These are phyloP conservation scores for Tanaodytes sp. DNA, from an alignment of 2,888 invertebrate genomes.

Conservation along the genomic window DNA sequence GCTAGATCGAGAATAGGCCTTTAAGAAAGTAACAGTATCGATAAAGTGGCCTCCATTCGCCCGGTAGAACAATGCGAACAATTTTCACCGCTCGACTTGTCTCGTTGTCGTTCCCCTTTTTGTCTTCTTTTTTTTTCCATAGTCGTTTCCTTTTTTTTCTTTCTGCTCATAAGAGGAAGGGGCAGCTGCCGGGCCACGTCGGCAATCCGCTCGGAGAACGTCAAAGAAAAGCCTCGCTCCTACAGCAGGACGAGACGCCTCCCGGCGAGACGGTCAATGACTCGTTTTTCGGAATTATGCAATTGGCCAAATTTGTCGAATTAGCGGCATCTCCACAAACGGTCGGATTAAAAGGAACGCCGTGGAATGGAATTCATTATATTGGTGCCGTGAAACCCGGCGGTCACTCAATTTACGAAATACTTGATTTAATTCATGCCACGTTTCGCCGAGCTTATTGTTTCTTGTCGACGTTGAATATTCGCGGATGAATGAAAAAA, in stretches of 20 bases:
- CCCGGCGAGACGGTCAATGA: constrained; percentile 65
- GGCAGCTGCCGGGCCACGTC: not conserved
- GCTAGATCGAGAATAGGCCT: not conserved
- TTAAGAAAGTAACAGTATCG: constrained; percentile 4
- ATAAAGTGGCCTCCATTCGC: not conserved
- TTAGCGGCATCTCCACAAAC: constrained; percentile 59
- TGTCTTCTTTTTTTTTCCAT: no score
- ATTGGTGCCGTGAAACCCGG: no score
- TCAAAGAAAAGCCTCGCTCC: not conserved
- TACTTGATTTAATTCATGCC: no score
- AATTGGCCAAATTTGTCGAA: constrained; percentile 72
- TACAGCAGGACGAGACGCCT: no score
- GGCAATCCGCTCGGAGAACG: not conserved
- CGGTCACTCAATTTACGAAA: no score
- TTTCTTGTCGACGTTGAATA: no score
- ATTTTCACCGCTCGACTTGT: not conserved
- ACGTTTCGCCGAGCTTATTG: no score
- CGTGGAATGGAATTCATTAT: no score
- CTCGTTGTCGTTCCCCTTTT: not conserved
- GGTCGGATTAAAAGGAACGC: constrained; percentile 20
- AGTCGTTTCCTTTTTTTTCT: not conserved
- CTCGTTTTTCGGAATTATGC: constrained; percentile 69
- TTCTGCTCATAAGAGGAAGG: no score
- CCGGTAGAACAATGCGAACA: constrained; percentile 10
- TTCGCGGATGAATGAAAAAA: no score